Base-by-base conservation (phyloP, 1,140 invertebrate genomes). In the Philopotamus ludificatus region DNA sequence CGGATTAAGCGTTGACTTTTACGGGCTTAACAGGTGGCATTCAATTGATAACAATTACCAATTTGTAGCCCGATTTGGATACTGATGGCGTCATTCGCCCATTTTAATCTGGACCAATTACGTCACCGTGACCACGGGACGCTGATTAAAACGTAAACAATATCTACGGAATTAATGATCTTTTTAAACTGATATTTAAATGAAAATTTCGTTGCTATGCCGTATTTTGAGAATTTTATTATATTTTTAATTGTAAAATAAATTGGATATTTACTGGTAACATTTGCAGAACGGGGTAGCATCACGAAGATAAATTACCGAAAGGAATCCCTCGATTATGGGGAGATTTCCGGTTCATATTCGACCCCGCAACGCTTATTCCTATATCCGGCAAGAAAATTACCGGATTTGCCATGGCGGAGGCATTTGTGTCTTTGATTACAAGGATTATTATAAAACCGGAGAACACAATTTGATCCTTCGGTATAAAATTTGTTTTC, bases 271-370 rank as follows among this genome's bases (percentile, higher is more conserved):
- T 7, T 34, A 7, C 28, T 7, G 12, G 28, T 7, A 34, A 7
- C 28, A 34, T 4, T 12, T 34, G 12, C 28, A n/a, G n/a, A n/a
- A n/a, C n/a, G n/a, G n/a, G n/a, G n/a, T 34, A 34, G 12, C 28
- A 4, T 12, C 12, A 34, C 7, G 39, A 42, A 57, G 34, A 57
- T 42, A 57, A 18, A 55, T 55, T 55, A 16, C 26, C 26, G n/a
- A 55, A n/a, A 55, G 51, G 26, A 42, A 57, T 57, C 39, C 54
- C 54, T 41, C 39, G 54, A 57, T 57, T 57, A 57, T 57, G 54
- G 39, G 22, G 39, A 57, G 54, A 57, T 57, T 57, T 57, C 39
- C 54, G 54, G 39, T 21, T 57, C 54, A 16, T 28, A 21, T 57
- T 57, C 34, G 34, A 22, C 54, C 23, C 15, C 20, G 42, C 23